Conservation (phyloP, 2,888 invertebrate species). For the Herminia tarsipennalis region DNA sequence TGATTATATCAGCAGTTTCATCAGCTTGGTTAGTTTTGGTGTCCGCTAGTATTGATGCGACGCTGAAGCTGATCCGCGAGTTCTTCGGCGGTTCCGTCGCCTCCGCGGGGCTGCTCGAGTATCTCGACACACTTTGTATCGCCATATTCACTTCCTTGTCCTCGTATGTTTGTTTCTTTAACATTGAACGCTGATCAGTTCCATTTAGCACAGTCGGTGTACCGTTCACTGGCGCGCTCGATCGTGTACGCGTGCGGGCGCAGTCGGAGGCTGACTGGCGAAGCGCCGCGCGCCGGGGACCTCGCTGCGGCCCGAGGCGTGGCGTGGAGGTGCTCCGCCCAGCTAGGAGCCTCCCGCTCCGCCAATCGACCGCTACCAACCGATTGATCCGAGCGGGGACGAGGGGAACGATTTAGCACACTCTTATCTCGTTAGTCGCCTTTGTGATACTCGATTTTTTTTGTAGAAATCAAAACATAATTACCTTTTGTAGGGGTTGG, state of each 20-base stretch:
- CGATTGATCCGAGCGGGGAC: constrained; percentile 80
- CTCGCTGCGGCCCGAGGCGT: constrained; percentile 52
- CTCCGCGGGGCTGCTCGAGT: constrained; percentile 88
- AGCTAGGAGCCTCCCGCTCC: constrained; percentile 59
- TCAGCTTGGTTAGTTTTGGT: constrained; percentile 87
- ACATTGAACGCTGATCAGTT: constrained; percentile 86
- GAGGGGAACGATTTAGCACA: constrained; percentile 83
- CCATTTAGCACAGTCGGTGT: constrained; percentile 78
- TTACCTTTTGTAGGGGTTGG: constrained; percentile 85
- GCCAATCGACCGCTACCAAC: constrained; percentile 77
- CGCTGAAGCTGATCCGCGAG: constrained; percentile 93
- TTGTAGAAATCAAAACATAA: constrained; percentile 85
- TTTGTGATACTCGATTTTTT: constrained; percentile 85
- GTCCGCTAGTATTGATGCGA: constrained; percentile 94
- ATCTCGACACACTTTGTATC: constrained; percentile 88
- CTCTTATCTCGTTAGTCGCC: constrained; percentile 86
- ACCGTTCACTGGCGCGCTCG: constrained; percentile 66
- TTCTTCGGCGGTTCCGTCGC: constrained; percentile 87
- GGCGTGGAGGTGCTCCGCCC: constrained; percentile 34
- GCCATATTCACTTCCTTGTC: constrained; percentile 88
- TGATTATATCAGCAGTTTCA: constrained; percentile 77
- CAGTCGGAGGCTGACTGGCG: constrained; percentile 82
- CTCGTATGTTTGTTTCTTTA: constrained; percentile 86
- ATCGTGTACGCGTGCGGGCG: constrained; percentile 84
- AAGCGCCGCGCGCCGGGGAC: constrained; percentile 57